These are phyloP conservation scores for Melinopterus prodromus DNA, from an alignment of 2,888 invertebrate species.

Conservation along the genomic window DNA sequence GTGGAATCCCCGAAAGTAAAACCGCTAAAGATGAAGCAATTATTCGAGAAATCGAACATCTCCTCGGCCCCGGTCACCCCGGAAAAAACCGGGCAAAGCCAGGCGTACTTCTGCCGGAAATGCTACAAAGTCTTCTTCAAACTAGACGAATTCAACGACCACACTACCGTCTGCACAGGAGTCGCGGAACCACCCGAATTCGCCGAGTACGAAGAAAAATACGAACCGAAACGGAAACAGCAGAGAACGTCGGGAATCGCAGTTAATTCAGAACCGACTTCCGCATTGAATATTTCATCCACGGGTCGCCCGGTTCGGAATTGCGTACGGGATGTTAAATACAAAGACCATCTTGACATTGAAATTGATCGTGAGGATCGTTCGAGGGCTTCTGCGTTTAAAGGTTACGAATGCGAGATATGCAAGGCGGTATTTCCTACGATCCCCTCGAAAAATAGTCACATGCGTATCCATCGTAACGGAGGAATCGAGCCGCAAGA, in stretches of 20 bases:
- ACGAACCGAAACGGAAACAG: conserved; percentile 32
- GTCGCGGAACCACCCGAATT: neutral
- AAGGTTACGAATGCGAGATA: conserved; percentile 56
- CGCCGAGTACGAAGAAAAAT: conserved; percentile 24
- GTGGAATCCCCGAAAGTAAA: conserved; percentile 40
- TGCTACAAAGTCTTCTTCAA: conserved; percentile 60
- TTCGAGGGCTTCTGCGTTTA: conserved; percentile 27
- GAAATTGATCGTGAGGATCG: conserved; percentile 44
- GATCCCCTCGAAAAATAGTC: conserved; percentile 58
- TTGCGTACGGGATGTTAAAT: conserved; percentile 56
- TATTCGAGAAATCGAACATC: conserved; percentile 40
- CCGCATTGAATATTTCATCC: conserved; percentile 25
- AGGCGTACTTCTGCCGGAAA: conserved; percentile 59
- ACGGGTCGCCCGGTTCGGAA: conserved; percentile 55
- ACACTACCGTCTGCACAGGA: conserved; percentile 41
- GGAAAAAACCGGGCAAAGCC: conserved; percentile 50
- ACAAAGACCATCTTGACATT: conserved; percentile 48
- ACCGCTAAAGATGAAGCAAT: conserved; percentile 50
- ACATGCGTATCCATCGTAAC: conserved; percentile 60
- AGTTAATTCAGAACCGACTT: too few species aligned
- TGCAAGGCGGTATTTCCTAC: conserved; percentile 59
- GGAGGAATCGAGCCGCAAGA: conserved; percentile 38
- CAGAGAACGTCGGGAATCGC: neutral
- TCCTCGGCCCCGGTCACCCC: neutral
- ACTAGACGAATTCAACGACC: conserved; percentile 58